A percentile compares a stretch with the other conserved stretches of the same genome.
Conservation (phyloP, 2,888 invertebrate genomes). For the Epistrophe eligans region DNA sequence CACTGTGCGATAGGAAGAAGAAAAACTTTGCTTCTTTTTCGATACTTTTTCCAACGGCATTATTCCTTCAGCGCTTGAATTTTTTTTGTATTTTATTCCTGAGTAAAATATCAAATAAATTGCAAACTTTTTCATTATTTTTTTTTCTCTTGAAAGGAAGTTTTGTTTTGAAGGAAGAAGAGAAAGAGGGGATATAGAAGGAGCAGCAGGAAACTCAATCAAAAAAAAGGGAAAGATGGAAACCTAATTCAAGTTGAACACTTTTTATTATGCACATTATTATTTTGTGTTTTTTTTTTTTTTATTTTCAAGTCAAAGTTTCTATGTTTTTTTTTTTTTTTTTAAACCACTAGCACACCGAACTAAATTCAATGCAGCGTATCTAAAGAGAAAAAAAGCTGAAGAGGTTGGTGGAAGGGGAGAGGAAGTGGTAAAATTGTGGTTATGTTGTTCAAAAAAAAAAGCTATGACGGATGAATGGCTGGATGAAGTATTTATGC, state of each 20-base stretch:
- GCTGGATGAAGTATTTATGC: conserved; percentile 56
- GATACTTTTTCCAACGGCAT: conserved; percentile 26
- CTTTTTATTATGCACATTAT: conserved; percentile 50
- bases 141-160: conserved; percentile 42
- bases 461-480: conserved; percentile 66
- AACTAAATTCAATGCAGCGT: conserved; percentile 39
- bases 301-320: conserved; percentile 19
- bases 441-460: conserved; percentile 39
- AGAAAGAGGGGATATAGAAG: neutral
- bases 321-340: conserved; percentile 5
- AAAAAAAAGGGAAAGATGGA: conserved; percentile 11
- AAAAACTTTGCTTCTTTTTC: conserved; percentile 34
- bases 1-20: neutral
- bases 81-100: neutral
- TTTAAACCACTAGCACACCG: conserved; percentile 36
- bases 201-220: conserved; percentile 2
- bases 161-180: neutral
- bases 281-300: neutral
- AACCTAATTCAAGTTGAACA: conserved; percentile 62
- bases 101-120: conserved; percentile 68
- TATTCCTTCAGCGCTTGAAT: neutral
- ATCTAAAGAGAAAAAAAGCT: neutral
- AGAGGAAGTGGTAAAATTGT: neutral
- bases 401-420: fast-evolving
- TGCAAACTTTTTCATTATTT: conserved; percentile 66